Percentiles rank a stretch among this genome's conserved stretches.
Evolutionary conservation across 2,888 invertebrate species (phyloP).

Genomic region (Poecilus cupreus): DNA sequence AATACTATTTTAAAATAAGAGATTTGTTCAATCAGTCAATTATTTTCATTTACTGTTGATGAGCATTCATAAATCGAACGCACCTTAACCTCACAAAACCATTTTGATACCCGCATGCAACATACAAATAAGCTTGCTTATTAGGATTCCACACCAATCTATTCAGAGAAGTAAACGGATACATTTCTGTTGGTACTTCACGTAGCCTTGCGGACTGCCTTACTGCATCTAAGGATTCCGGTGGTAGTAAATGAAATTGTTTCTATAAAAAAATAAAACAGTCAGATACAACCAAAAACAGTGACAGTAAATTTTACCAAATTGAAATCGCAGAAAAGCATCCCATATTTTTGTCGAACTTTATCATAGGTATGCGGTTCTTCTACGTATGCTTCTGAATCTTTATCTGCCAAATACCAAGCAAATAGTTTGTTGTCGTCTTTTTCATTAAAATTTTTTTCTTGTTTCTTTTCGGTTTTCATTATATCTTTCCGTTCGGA

Average conservation of each 20-base stretch:
- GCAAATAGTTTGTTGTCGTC: conserved; percentile 40
- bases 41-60: conserved; percentile 3
- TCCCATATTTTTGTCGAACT: conserved; percentile 73
- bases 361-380: conserved; percentile 74
- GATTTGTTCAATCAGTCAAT: too few species aligned
- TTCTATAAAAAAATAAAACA: conserved; percentile 61
- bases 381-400: conserved; percentile 69
- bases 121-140: conserved; percentile 70
- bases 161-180: conserved; percentile 68
- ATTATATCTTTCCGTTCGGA: conserved; percentile 20
- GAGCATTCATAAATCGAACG: conserved; percentile 66
- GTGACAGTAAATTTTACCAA: conserved; percentile 64
- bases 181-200: conserved; percentile 64
- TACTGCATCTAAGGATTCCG: conserved; percentile 51
- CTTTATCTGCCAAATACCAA: conserved; percentile 65
- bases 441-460: conserved; percentile 43
- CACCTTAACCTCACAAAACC: conserved; percentile 71
- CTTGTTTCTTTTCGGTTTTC: conserved; percentile 2
- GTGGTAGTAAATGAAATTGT: conserved; percentile 61
- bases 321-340: conserved; percentile 71
- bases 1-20: not conserved
- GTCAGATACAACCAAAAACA: not conserved
- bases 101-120: conserved; percentile 72
- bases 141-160: conserved; percentile 73
- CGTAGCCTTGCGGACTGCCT: conserved; percentile 58